Conservation (phyloP, 1,140 invertebrate genomes). For the Drosophila hydei region DNA sequence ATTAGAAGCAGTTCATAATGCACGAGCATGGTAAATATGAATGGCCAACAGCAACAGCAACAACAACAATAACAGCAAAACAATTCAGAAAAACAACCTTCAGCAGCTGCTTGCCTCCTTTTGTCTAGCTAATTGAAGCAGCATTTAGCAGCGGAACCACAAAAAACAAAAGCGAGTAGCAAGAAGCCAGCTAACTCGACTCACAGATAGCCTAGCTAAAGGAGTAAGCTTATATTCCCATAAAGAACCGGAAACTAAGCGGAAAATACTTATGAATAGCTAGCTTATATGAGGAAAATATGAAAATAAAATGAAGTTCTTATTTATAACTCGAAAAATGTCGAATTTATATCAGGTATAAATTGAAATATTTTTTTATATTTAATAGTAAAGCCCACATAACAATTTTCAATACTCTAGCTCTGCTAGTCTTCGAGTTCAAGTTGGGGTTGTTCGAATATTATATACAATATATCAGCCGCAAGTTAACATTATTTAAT, state of each 20-base stretch:
- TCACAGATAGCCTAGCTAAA: not conserved
- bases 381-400: not conserved
- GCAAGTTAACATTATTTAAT: not conserved
- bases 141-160: slow-evolving; percentile 44
- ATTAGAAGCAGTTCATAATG: slow-evolving; percentile 77
- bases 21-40: slow-evolving; percentile 64
- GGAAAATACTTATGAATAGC: not conserved
- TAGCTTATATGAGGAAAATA: no score
- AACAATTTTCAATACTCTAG: not conserved
- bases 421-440: not conserved
- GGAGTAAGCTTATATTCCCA: not conserved
- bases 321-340: no score
- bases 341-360: no score
- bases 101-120: slow-evolving; percentile 44
- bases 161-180: slow-evolving; percentile 28
- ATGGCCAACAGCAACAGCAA: slow-evolving; percentile 34
- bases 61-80: slow-evolving; percentile 30
- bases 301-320: no score
- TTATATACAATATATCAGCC: not conserved
- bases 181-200: no score
- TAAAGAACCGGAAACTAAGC: not conserved
- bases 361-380: no score
- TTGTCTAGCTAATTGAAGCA: slow-evolving; percentile 64
- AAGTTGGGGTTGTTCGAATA: not conserved
- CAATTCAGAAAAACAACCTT: slow-evolving; percentile 50